Evolutionary conservation across 2,888 invertebrate genomes (phyloP).

Genomic region (Hirtodrosophila trivittata): DNA sequence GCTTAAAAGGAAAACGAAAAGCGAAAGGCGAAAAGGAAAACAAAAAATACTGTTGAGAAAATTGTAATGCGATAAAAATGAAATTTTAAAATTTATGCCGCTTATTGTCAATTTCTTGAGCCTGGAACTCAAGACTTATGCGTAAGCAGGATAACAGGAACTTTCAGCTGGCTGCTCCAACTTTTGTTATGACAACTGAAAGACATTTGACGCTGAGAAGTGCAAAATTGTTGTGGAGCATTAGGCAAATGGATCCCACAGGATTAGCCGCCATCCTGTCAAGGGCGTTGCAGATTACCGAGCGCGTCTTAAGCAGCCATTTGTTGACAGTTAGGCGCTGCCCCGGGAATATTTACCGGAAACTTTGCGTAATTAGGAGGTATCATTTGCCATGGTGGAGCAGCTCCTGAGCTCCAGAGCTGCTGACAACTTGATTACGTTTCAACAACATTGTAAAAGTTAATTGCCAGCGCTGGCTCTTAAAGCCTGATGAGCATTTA

Average conservation of each 20-base stretch:
- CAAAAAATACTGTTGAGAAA: slow-evolving; percentile 50
- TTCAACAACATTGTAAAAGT: slow-evolving; percentile 79
- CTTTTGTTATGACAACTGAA: slow-evolving; percentile 75
- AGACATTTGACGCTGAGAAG: slow-evolving; percentile 60
- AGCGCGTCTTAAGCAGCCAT: slow-evolving; percentile 48
- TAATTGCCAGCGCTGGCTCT: slow-evolving; percentile 70
- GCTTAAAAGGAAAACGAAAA: slow-evolving; percentile 44
- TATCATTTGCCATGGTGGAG: slow-evolving; percentile 56
- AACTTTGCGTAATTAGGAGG: slow-evolving; percentile 67
- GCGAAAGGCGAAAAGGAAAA: background rate
- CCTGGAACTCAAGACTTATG: slow-evolving; percentile 55
- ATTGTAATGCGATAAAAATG: slow-evolving; percentile 78
- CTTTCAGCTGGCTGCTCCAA: slow-evolving; percentile 6
- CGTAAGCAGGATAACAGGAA: slow-evolving; percentile 43
- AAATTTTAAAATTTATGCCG: slow-evolving; percentile 77
- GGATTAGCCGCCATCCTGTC: slow-evolving; percentile 49
- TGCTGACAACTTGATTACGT: slow-evolving; percentile 77
- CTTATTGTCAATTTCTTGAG: slow-evolving; percentile 67
- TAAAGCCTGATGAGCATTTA: slow-evolving; percentile 78
- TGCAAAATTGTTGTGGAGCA: slow-evolving; percentile 63
- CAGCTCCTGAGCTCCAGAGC: slow-evolving; percentile 32
- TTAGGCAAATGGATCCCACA: slow-evolving; percentile 76
- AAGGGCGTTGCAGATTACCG: no score
- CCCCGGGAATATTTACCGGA: slow-evolving; percentile 57
- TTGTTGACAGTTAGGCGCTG: slow-evolving; percentile 63